Conservation (phyloP, 2,888 invertebrate genomes). For the Ecliptopera silaceata region DNA sequence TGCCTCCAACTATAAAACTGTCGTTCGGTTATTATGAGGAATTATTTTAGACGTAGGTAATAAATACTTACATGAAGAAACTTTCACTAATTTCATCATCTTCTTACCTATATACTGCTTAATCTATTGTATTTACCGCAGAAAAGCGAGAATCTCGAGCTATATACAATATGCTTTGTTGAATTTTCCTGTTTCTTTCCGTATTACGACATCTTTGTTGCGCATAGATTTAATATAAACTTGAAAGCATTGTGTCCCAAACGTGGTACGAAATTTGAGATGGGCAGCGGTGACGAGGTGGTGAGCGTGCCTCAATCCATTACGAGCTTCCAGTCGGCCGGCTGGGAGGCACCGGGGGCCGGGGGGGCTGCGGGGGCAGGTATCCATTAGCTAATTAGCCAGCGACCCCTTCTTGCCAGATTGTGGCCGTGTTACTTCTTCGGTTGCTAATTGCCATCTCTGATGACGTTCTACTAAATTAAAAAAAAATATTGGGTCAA, state of each 20-base stretch:
- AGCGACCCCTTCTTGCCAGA: conserved; percentile 74
- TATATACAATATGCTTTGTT: conserved; percentile 10
- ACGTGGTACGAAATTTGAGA: conserved; percentile 60
- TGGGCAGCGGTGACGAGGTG: conserved; percentile 49
- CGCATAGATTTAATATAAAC: conserved; percentile 1
- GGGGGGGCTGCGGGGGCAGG: conserved; percentile 41
- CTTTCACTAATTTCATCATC: neutral
- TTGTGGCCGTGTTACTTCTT: conserved; percentile 67
- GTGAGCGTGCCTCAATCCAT: conserved; percentile 77
- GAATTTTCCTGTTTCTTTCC: neutral
- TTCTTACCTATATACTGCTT: neutral
- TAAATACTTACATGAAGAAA: conserved; percentile 21
- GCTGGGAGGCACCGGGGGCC: conserved; percentile 42
- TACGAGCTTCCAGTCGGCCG: conserved; percentile 49
- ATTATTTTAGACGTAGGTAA: conserved; percentile 48
- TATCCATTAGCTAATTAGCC: conserved; percentile 79
- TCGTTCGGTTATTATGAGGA: conserved; percentile 62
- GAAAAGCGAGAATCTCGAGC: conserved; percentile 8
- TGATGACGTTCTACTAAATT: conserved; percentile 40
- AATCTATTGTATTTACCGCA: conserved; percentile 8
- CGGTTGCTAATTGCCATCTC: conserved; percentile 68
- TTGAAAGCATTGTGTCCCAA: conserved; percentile 4
- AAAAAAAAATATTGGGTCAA: neutral
- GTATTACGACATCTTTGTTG: neutral
- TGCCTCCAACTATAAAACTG: conserved; percentile 69